phyloP scores from a whole-genome alignment of 2,888 invertebrate species.

The Scaptodrosophila latifasciaeformis region DNA sequence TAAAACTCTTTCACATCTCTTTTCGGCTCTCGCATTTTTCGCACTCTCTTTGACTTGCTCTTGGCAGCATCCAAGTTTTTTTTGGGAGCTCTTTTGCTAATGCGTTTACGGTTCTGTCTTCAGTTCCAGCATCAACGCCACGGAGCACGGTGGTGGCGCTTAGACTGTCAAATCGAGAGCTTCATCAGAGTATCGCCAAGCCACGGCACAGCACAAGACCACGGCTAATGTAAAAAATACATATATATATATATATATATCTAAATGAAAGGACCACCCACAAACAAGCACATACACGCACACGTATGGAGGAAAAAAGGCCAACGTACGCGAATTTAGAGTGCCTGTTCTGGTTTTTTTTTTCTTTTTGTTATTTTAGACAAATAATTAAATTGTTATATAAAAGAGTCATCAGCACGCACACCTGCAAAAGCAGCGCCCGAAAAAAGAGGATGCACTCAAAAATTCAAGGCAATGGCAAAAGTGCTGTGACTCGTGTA shows the following conservation, averaged over 20 bases:
- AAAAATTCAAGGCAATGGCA: neutral
- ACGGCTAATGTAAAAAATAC: constrained; percentile 4
- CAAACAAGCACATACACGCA: constrained; percentile 33
- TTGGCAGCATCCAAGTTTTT: neutral
- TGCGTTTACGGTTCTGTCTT: constrained; percentile 14
- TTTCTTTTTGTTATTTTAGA: constrained; percentile 1
- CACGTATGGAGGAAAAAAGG: neutral
- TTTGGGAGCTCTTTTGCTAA: too few species aligned
- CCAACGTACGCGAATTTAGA: neutral
- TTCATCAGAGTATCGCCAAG: constrained; percentile 1
- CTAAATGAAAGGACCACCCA: too few species aligned
- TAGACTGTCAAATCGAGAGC: constrained; percentile 25
- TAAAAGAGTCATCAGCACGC: constrained; percentile 17
- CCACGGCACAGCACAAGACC: neutral
- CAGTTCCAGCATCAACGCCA: constrained; percentile 66
- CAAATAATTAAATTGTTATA: constrained; percentile 3
- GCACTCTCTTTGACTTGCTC: constrained; percentile 12
- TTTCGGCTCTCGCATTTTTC: constrained; percentile 7
- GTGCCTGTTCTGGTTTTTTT: too few species aligned
- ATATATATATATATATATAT: too few species aligned
- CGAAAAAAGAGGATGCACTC: neutral
- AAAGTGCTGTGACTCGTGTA: neutral
- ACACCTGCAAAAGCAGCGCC: constrained; percentile 1
- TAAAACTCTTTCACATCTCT: neutral
- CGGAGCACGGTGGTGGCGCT: constrained; percentile 36